Conservation (phyloP, 1,140 invertebrate species). For the Gryllus bimaculatus region DNA sequence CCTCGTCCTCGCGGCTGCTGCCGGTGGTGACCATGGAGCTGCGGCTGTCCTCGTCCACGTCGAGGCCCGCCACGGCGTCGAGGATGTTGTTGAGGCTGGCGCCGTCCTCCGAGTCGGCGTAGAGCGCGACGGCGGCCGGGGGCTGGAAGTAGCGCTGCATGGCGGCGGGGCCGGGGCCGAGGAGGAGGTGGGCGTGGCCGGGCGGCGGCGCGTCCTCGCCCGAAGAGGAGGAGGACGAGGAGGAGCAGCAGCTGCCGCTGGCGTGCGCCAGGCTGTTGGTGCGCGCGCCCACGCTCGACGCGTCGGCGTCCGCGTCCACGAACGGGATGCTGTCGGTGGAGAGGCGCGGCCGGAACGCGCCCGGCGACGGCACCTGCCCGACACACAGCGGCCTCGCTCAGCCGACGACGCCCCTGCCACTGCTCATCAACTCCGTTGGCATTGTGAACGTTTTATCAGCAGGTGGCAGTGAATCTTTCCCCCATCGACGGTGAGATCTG, state of each 20-base stretch:
- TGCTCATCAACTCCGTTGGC: too few relatives aligned
- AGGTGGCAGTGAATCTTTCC: too few relatives aligned
- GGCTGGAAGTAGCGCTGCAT: neutral
- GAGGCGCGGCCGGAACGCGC: constrained; percentile 19
- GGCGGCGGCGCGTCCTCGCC: constrained; percentile 8
- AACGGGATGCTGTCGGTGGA: constrained; percentile 25
- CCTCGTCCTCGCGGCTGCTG: constrained; percentile 5
- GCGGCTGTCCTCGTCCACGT: constrained; percentile 11
- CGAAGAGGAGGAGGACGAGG: constrained; percentile 11
- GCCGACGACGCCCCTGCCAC: too few relatives aligned
- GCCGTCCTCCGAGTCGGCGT: constrained; percentile 22
- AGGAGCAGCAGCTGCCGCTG: too few relatives aligned
- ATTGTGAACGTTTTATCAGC: too few relatives aligned
- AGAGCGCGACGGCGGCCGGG: neutral
- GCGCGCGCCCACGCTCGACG: neutral
- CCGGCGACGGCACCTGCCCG: too few relatives aligned
- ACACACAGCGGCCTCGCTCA: too few relatives aligned
- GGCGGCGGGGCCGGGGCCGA: neutral
- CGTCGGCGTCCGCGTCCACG: constrained; percentile 22
- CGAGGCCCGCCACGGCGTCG: constrained; percentile 22
- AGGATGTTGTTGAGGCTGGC: constrained; percentile 24
- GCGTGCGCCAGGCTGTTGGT: neutral
- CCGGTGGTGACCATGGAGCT: constrained; percentile 6
- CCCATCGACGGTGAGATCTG: too few relatives aligned
- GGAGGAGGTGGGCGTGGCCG: too few relatives aligned